Evolutionary conservation across 2,113 vertebrate species (phyloP).

Genomic region (Boulengeromyrus knoepffleri): DNA sequence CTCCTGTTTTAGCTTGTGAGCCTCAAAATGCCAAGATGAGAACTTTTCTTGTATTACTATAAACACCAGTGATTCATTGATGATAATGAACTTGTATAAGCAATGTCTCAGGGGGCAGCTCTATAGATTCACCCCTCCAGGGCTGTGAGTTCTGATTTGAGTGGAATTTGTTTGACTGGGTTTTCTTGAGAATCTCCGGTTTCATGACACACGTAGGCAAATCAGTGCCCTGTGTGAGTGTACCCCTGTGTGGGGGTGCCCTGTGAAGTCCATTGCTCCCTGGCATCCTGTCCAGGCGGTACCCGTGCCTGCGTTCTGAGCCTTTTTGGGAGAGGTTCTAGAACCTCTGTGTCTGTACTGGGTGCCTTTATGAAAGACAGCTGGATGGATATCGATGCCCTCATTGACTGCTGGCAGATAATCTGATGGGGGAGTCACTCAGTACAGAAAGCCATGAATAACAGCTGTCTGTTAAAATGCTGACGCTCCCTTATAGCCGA

Average conservation of each 20-base stretch:
- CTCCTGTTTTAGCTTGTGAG: not conserved
- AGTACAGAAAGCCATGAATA: not conserved
- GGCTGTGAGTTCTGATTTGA: not conserved
- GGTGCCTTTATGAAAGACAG: not conserved
- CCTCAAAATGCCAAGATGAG: not conserved
- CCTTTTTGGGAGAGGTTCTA: not conserved
- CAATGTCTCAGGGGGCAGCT: not conserved
- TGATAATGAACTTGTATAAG: not conserved
- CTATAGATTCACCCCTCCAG: not conserved
- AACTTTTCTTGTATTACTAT: not conserved
- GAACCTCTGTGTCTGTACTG: not conserved
- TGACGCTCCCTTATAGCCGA: conserved; percentile 35
- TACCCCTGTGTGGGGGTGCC: too few relatives aligned
- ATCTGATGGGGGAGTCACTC: not conserved
- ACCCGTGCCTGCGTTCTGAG: not conserved
- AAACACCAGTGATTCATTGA: not conserved
- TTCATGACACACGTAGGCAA: not conserved
- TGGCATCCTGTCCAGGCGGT: not conserved
- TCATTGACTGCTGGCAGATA: not conserved
- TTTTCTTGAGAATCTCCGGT: not conserved
- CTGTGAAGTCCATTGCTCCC: not conserved
- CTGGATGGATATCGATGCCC: not conserved
- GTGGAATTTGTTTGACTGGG: not conserved
- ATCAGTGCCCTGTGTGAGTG: not conserved
- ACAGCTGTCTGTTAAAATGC: not conserved